Evolutionary conservation across 35 echinoderm and acorn worm genomes (phyloP).

Genomic region (Lytechinus pictus): DNA sequence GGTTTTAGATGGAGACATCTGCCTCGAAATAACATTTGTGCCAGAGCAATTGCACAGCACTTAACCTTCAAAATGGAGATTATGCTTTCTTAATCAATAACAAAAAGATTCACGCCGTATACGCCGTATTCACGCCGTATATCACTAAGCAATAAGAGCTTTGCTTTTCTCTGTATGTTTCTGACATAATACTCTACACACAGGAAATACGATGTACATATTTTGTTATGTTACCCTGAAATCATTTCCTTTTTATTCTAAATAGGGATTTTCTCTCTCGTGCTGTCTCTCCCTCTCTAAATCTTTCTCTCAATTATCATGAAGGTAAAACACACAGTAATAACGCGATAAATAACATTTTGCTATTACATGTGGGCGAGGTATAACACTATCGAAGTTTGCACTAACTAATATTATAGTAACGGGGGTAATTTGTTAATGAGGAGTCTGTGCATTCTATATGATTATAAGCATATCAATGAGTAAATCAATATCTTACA

Average conservation of each 20-base stretch:
- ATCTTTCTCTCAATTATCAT: not conserved
- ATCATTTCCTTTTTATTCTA: not conserved
- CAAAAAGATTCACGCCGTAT: not conserved
- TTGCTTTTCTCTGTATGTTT: not conserved
- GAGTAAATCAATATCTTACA: too few relatives aligned
- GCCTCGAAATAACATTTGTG: slow-evolving; percentile 18
- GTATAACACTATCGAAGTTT: too few relatives aligned
- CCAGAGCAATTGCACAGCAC: not conserved
- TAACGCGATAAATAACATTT: too few relatives aligned
- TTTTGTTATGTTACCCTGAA: not conserved
- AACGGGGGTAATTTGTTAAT: too few relatives aligned
- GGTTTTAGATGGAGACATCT: not conserved
- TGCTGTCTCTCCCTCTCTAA: not conserved
- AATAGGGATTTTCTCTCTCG: not conserved
- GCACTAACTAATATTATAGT: too few relatives aligned
- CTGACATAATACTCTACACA: not conserved
- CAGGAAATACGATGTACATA: not conserved
- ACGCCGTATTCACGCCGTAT: not conserved
- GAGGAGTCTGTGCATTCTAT: too few relatives aligned
- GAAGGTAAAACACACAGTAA: too few relatives aligned
- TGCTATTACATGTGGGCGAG: too few relatives aligned
- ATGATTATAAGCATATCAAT: too few relatives aligned
- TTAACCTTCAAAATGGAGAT: slow-evolving; percentile 12
- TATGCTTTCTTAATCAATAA: slow-evolving; percentile 13
- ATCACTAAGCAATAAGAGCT: not conserved